Conservation (phyloP, 1,140 invertebrate genomes). For the Anastrepha obliqua region DNA sequence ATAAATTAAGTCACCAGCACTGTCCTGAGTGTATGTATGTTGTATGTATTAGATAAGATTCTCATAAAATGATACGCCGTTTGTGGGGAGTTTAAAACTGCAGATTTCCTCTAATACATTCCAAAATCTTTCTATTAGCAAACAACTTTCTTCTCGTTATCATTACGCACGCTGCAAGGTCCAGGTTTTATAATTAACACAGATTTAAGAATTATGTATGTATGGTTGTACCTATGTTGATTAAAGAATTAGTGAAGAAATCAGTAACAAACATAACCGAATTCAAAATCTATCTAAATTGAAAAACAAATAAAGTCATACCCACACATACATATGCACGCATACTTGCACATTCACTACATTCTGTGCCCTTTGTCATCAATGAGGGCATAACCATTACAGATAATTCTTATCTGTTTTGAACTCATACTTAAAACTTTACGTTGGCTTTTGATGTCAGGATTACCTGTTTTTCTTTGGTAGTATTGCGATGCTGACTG, state of each 20-base stretch:
- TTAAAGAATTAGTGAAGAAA: neutral
- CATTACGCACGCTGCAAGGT: no score
- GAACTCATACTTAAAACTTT: conserved; percentile 40
- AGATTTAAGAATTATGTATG: neutral
- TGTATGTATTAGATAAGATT: no score
- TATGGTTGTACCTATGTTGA: neutral
- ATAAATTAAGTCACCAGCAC: no score
- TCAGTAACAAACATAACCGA: neutral
- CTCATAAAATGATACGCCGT: no score
- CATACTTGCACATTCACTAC: neutral
- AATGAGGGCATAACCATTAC: conserved; percentile 52
- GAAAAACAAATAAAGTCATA: neutral
- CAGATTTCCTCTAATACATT: no score
- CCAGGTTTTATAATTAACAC: neutral
- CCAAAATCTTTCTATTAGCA: no score
- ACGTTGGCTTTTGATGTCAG: conserved; percentile 39
- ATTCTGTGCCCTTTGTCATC: conserved; percentile 27
- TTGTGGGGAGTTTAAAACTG: no score
- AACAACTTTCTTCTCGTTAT: no score
- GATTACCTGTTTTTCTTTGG: conserved; percentile 50
- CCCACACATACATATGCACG: neutral
- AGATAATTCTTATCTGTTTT: conserved; percentile 51
- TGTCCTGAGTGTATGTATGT: no score
- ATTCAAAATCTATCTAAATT: neutral
- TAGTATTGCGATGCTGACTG: conserved; percentile 31